These are phyloP conservation scores for Dysmachus trigonus DNA, from an alignment of 2,888 invertebrate species.

Conservation along the genomic window DNA sequence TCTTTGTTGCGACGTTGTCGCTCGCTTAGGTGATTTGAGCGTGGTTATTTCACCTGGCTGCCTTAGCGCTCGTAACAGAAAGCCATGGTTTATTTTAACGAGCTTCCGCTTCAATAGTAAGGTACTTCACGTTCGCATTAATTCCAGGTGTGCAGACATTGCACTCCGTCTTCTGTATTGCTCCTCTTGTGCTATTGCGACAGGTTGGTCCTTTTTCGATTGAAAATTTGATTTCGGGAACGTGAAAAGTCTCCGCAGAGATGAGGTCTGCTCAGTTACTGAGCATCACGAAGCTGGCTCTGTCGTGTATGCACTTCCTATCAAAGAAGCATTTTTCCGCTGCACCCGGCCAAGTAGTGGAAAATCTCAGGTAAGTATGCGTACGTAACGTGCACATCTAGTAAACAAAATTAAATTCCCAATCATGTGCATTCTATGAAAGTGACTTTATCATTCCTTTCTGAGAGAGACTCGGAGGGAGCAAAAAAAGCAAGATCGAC, in stretches of 20 bases:
- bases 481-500: background rate
- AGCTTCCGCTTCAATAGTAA: background rate
- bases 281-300: background rate
- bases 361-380: conserved; percentile 1
- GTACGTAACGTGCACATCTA: background rate
- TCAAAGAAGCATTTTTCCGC: background rate
- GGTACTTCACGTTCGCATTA: background rate
- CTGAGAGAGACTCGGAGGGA: background rate
- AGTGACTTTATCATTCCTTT: conserved; percentile 7
- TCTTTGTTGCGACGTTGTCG: background rate
- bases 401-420: conserved; percentile 33
- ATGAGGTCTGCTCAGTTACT: background rate
- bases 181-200: background rate
- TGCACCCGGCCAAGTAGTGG: background rate
- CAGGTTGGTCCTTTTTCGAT: background rate
- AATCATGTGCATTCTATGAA: background rate
- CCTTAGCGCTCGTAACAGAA: background rate
- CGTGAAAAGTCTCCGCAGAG: background rate
- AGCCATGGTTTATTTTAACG: background rate
- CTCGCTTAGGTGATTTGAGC: conserved; percentile 2
- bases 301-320: background rate
- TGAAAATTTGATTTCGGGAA: background rate
- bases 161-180: background rate
- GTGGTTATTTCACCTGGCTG: conserved; percentile 8
- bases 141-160: background rate